phyloP scores from a whole-genome alignment of 2,888 invertebrate species.

The Pharmacophagus antenor region DNA sequence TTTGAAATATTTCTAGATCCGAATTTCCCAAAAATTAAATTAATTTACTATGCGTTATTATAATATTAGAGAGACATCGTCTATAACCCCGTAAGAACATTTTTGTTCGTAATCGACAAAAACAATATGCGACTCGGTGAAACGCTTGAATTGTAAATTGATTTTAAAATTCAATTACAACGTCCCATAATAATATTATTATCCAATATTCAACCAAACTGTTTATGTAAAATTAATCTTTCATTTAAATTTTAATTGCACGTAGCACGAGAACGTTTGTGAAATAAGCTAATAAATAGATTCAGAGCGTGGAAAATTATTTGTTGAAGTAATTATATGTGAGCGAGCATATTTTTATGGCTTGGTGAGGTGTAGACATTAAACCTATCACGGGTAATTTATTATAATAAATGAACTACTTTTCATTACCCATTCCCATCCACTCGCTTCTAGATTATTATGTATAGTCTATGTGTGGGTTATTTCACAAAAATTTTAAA shows the following conservation, averaged over 20 bases:
- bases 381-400: not conserved
- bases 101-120: too few species aligned
- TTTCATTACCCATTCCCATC: not conserved
- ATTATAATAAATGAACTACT: not conserved
- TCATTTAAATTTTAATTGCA: slow-evolving; percentile 29
- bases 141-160: slow-evolving; percentile 12
- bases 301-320: slow-evolving; percentile 29
- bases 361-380: not conserved
- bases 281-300: slow-evolving; percentile 24
- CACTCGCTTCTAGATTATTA: not conserved
- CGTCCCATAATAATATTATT: slow-evolving; percentile 19
- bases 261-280: slow-evolving; percentile 12
- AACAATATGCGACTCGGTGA: too few species aligned
- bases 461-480: not conserved
- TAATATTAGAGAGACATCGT: too few species aligned
- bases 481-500: too few species aligned
- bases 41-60: too few species aligned
- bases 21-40: too few species aligned
- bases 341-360: slow-evolving; percentile 6
- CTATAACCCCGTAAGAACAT: too few species aligned
- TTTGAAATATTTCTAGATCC: too few species aligned
- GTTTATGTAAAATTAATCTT: slow-evolving; percentile 30
- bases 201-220: slow-evolving; percentile 13
- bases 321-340: slow-evolving; percentile 28
- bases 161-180: slow-evolving; percentile 18